A percentile compares a stretch with the other conserved stretches of the same genome.
Evolutionary conservation across 2,797 vertebrate species (phyloP).

Genomic region (Lepus oiostolus): DNA sequence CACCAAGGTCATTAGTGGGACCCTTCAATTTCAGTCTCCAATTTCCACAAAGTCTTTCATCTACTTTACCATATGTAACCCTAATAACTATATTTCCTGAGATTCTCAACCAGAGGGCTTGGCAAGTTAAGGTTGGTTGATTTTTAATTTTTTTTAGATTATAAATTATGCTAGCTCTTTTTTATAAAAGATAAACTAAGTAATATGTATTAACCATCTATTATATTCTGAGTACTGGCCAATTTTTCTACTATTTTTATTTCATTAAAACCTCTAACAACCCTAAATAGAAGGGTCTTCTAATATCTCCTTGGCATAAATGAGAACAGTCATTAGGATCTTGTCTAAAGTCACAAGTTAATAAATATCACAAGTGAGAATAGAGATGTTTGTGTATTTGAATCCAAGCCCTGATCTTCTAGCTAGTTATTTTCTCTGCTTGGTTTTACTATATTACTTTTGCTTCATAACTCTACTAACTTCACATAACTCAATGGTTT

Average conservation of each 20-base stretch:
- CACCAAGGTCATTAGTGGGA: constrained; percentile 59
- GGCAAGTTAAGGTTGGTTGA: neutral
- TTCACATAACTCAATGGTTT: neutral
- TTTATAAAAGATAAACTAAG: constrained; percentile 10
- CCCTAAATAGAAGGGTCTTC: fast-evolving
- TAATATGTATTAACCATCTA: constrained; percentile 42
- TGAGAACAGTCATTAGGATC: neutral
- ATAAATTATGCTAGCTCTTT: neutral
- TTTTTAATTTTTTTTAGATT: neutral
- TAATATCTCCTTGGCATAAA: neutral
- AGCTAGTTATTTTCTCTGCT: neutral
- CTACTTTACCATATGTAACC: constrained; percentile 15
- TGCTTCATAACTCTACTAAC: neutral
- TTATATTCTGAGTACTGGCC: neutral
- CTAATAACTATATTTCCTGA: constrained; percentile 15
- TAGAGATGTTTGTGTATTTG: neutral
- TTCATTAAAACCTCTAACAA: neutral
- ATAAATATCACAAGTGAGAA: neutral
- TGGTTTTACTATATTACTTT: neutral
- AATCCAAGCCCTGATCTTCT: neutral
- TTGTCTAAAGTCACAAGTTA: neutral
- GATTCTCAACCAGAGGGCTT: neutral
- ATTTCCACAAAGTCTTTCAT: constrained; percentile 59
- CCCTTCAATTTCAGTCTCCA: neutral
- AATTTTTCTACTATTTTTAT: neutral